Conservation (phyloP, 2,113 vertebrate genomes). For the Lucifuga dentata region DNA sequence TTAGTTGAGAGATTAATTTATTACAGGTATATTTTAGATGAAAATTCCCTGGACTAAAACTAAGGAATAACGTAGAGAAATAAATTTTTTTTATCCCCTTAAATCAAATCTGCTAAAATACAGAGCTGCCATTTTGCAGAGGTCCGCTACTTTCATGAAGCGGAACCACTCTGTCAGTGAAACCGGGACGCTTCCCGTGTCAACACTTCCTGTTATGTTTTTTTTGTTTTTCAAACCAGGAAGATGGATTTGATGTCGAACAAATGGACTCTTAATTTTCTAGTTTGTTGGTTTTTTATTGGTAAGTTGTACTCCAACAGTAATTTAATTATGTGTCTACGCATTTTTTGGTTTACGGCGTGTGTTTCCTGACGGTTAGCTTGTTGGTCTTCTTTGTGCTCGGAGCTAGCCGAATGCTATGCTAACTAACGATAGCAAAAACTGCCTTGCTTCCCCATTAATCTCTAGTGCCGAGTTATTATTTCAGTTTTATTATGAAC, state of each 20-base stretch:
- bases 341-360: not conserved
- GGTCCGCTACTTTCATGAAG: not conserved
- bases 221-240: conserved; percentile 73
- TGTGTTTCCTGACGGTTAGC: conserved; percentile 7
- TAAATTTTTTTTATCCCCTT: too few species aligned
- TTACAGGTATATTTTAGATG: too few species aligned
- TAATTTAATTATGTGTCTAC: fast-evolving
- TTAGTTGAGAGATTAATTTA: not conserved
- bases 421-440: conserved; percentile 48
- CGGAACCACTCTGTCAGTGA: conserved; percentile 21
- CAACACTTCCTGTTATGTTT: conserved; percentile 71
- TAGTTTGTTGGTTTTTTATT: conserved; percentile 58
- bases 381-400: conserved; percentile 57
- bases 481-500: conserved; percentile 3
- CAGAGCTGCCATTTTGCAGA: conserved; percentile 37
- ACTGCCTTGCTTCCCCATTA: conserved; percentile 8
- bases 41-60: too few species aligned
- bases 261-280: conserved; percentile 57
- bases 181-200: conserved; percentile 65
- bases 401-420: conserved; percentile 58
- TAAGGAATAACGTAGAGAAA: too few species aligned
- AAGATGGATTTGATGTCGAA: conserved; percentile 78
- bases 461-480: not conserved
- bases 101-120: too few species aligned
- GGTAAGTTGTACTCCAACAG: conserved; percentile 56